phyloP scores from a whole-genome alignment of 1,140 invertebrate genomes.

The Mamestra configurata region DNA sequence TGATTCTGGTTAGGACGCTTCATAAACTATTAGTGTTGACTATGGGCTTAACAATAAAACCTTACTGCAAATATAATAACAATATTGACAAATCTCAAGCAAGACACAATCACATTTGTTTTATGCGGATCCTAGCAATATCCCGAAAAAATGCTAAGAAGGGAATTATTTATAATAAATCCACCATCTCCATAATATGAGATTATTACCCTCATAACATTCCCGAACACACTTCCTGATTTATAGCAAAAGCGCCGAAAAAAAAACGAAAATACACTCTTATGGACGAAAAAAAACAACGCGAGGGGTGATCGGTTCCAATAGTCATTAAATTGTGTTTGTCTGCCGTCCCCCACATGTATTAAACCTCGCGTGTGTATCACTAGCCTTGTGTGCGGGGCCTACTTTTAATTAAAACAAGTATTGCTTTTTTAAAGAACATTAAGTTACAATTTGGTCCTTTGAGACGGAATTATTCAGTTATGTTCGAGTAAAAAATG shows the following conservation, averaged over 20 bases:
- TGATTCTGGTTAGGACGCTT: too few species aligned
- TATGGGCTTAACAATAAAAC: too few species aligned
- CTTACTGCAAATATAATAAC: too few species aligned
- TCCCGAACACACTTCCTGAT: conserved; percentile 5
- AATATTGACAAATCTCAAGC: not conserved
- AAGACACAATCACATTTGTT: not conserved
- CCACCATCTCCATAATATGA: not conserved
- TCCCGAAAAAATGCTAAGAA: not conserved
- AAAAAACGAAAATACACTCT: not conserved
- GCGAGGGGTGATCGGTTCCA: conserved; percentile 56
- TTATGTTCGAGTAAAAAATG: not conserved
- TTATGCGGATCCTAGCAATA: not conserved
- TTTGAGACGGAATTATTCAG: not conserved
- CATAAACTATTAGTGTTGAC: too few species aligned
- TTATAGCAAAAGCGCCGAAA: not conserved
- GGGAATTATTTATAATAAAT: not conserved
- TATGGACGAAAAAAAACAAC: conserved; percentile 43
- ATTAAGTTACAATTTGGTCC: conserved; percentile 17
- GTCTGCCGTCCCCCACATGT: conserved; percentile 55
- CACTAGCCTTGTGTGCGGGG: conserved; percentile 14
- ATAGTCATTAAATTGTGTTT: conserved; percentile 76
- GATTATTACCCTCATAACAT: not conserved
- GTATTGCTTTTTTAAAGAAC: not conserved
- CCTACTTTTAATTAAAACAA: conserved; percentile 48
- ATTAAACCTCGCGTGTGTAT: conserved; percentile 5